Percentiles rank a stretch among this genome's conserved stretches.
These are phyloP conservation scores for Ephialtes manifestator DNA, from an alignment of 2,888 invertebrate genomes.

Conservation along the genomic window DNA sequence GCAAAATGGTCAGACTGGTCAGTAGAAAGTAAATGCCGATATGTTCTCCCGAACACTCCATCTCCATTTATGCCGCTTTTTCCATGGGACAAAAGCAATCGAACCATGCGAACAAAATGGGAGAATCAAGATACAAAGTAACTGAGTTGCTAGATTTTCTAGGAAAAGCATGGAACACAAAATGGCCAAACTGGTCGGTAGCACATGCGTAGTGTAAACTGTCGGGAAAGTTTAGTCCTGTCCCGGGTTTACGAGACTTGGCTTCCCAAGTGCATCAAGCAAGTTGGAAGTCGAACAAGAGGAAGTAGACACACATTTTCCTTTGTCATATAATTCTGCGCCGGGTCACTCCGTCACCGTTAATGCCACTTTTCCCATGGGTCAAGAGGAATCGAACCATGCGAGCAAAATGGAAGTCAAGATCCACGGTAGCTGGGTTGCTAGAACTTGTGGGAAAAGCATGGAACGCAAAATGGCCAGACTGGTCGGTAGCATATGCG, in stretches of 20 bases:
- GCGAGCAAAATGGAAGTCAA: background rate
- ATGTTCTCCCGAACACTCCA: too few species aligned
- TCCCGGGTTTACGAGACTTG: conserved; percentile 42
- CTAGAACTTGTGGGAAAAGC: conserved; percentile 1
- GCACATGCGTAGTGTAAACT: background rate
- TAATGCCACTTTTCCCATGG: too few species aligned
- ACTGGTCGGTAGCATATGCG: background rate
- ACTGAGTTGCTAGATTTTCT: background rate
- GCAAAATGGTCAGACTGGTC: background rate
- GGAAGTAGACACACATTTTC: background rate
- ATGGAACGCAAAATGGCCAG: background rate
- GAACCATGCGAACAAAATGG: too few species aligned
- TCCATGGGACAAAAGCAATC: too few species aligned
- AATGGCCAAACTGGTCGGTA: conserved; percentile 1
- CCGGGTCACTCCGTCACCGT: too few species aligned
- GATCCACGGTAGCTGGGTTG: too few species aligned
- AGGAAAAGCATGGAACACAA: background rate
- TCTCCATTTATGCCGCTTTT: too few species aligned
- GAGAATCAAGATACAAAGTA: conserved; percentile 10
- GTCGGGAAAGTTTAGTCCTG: background rate
- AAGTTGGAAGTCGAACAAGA: conserved; percentile 16
- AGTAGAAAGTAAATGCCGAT: too few species aligned
- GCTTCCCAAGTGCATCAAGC: conserved; percentile 29
- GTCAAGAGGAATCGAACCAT: conserved; percentile 2
- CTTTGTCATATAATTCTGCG: too few species aligned